Evolutionary conservation across 1,140 invertebrate genomes (phyloP), one percentile per base, ranked within the genome.

Genomic region (Asbolus verrucosus): DNA sequence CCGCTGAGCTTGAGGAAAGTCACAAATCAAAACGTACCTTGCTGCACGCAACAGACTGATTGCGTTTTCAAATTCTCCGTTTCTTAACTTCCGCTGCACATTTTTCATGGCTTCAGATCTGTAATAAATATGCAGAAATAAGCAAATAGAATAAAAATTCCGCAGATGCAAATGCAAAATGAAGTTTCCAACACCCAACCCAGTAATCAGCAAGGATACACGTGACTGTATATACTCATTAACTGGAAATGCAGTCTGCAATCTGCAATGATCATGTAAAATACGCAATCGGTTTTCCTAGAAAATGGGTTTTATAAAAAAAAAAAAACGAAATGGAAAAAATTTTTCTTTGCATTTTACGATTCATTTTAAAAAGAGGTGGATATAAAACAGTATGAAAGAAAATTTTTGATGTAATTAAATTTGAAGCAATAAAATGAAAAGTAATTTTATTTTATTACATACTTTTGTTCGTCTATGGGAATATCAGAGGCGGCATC

Each of bases 391-490:
- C 33, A n/a, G 33, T n/a, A 36, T 36, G 33, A 36, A 36, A 4
- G 11, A 36, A 36, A 36, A 36, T 36, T 36, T 36, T 36, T 36
- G 33, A 36, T n/a, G 11, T 54, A 54, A 54, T 54, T 54, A 54
- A 54, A 54, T 54, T 54, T 24, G 46, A 27, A 14, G 19, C 43
- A 24, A 13, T 50, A 50, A 50, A 50, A 27, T 27, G 46, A n/a
- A 54, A 54, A 54, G 33, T 36, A 36, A 54, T 54, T 54, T 21
- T 19, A 24, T 19, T 54, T 54, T 54, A 54, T 27, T 65, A 82
- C 83, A 82, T 83, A 95, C 93, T 94, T 96, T 84, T 97, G 95
- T 77, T 96, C 90, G 74, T 97, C 94, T 65, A 96, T 90, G 11
- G 89, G 84, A 13, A 87, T 85, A 63, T 96, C 94, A 6, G 91